Evolutionary conservation across 2,797 vertebrate genomes (phyloP), one percentile per base, ranked within the genome.

Genomic region (Austrolebias charrua): DNA sequence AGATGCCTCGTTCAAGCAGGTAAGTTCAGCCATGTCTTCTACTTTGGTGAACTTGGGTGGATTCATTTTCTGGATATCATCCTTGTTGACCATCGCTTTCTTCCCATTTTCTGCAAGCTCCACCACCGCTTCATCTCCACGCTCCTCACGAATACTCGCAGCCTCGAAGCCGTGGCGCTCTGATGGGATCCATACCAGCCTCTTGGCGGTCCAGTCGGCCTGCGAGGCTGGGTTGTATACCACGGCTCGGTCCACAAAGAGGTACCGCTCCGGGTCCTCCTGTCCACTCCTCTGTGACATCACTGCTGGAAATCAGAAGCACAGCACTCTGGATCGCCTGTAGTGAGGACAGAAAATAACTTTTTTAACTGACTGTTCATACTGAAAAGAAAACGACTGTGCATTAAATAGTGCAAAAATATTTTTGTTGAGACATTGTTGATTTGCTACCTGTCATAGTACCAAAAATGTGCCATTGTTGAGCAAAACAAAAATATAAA

Each of bases 31-130:
- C 97, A 99, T 99, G 78, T 99, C 97, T 88, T 99, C 97, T 78
- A 98, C 97, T 88, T 99, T 99, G 46, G 95, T 98, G 90, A 99
- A 98, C 89, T 98, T 99, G n/a, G 97, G 97, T 4, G 97, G 97
- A 87, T 99, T 99, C 97, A 99, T 99, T 91, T 99, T 99, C 90
- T 99, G 97, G 81, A 99, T 95, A 67, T 99, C 97, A 49, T 99
- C 97, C 79, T 98, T 99, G 91, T 96, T 98, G 83, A 99, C 95
- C 71, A 96, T 86, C 0, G 95, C 96, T 80, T 98, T 98, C 93
- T 98, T 99, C 16, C 96, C 96, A 0, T 99, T 99, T 86, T 99
- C 98, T 0, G 96, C 96, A 76, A 99, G 88, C 90, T 99, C 96
- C 35, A 98, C 93, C 90, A 96, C 73, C 55, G 96, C 95, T 82